phyloP scores from a whole-genome alignment of 2,888 invertebrate species.

The Pollenia angustigena region DNA sequence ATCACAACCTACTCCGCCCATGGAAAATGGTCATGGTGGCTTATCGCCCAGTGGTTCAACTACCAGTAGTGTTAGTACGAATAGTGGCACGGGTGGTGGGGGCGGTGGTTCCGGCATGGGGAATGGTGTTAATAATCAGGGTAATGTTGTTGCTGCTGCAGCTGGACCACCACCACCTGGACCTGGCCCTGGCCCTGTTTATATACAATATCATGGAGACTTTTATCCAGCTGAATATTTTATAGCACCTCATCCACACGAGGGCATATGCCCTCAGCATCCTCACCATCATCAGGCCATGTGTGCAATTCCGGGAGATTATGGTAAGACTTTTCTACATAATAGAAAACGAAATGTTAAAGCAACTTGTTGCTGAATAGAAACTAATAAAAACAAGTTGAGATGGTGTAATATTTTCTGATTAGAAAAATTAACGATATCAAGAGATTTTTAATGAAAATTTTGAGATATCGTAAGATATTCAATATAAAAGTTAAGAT shows the following conservation, averaged over 20 bases:
- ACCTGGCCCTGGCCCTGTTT: conserved; percentile 81
- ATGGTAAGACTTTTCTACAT: conserved; percentile 86
- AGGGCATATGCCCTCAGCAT: conserved; percentile 86
- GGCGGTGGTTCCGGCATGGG: conserved; percentile 64
- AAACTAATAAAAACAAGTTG: too few species aligned
- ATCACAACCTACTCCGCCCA: conserved; percentile 74
- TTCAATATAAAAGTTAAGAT: too few species aligned
- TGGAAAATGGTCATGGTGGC: conserved; percentile 78
- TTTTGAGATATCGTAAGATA: too few species aligned
- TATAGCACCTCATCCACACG: conserved; percentile 83
- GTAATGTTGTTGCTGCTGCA: conserved; percentile 75
- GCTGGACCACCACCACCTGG: conserved; percentile 77
- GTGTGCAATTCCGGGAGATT: conserved; percentile 90
- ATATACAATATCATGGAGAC: conserved; percentile 83
- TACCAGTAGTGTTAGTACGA: conserved; percentile 77
- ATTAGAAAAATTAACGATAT: too few species aligned
- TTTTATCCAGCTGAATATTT: conserved; percentile 84
- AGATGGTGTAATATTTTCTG: too few species aligned
- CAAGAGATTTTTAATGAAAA: too few species aligned
- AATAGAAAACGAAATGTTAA: background rate
- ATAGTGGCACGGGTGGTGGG: conserved; percentile 69
- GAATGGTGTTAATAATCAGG: conserved; percentile 71
- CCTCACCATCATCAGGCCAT: conserved; percentile 86
- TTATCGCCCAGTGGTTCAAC: conserved; percentile 77
- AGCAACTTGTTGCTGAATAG: background rate